Conservation (phyloP, 2,113 vertebrate species). For the Mastomys coucha region DNA sequence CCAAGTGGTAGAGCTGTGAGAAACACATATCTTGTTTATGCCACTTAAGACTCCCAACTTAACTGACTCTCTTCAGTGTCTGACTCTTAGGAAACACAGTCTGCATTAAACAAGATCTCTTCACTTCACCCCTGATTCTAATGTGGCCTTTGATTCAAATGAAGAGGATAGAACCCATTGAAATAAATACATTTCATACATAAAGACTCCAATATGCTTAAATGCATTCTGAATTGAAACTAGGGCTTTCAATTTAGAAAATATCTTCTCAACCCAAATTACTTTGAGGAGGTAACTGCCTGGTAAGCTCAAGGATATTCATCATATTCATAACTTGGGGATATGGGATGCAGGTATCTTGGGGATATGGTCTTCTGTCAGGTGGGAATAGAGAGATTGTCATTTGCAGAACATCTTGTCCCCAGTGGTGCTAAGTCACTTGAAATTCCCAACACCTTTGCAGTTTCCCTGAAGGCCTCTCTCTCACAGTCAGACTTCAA, state of each 20-base stretch:
- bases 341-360: constrained; percentile 38
- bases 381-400: constrained; percentile 65
- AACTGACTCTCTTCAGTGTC: background rate
- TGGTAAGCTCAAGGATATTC: constrained; percentile 34
- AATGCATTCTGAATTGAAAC: constrained; percentile 32
- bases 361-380: too few species aligned
- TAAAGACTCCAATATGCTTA: background rate
- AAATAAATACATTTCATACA: constrained; percentile 18
- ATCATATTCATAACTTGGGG: constrained; percentile 63
- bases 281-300: constrained; percentile 10
- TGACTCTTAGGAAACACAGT: background rate
- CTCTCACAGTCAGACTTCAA: constrained; percentile 32
- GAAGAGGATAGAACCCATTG: background rate
- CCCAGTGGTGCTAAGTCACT: constrained; percentile 52
- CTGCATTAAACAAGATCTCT: background rate
- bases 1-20: background rate
- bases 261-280: constrained; percentile 43
- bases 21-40: background rate
- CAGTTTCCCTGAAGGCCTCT: constrained; percentile 54
- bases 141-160: background rate
- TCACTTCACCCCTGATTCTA: background rate
- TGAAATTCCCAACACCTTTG: constrained; percentile 71
- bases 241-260: constrained; percentile 54
- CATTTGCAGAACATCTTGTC: background rate
- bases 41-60: background rate